Conservation (phyloP, 2,113 vertebrate species). For the Piliocolobus tephrosceles region DNA sequence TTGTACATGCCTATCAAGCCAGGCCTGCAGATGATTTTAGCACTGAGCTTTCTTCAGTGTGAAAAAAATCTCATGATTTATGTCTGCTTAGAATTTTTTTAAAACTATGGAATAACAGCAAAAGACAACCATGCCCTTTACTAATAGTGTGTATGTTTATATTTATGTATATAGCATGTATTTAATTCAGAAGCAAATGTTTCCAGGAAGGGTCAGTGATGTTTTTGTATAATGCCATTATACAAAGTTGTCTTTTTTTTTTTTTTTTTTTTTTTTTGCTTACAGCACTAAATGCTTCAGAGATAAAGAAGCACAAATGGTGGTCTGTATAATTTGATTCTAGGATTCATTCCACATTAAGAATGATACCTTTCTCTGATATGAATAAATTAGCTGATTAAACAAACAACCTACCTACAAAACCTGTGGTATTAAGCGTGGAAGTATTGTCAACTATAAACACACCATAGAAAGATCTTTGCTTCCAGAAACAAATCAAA, state of each 20-base stretch:
- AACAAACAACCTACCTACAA: background rate
- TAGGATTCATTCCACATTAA: background rate
- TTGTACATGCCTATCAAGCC: background rate
- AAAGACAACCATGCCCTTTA: background rate
- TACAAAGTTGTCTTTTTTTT: background rate
- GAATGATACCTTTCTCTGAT: background rate
- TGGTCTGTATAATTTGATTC: background rate
- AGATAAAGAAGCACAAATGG: background rate
- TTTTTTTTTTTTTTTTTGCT: background rate
- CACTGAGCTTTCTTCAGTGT: background rate
- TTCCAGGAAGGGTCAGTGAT: background rate
- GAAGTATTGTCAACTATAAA: background rate
- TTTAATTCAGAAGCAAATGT: background rate
- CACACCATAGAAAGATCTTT: background rate
- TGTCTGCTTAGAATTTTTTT: background rate
- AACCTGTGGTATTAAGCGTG: background rate
- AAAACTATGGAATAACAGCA: background rate
- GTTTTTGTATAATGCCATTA: background rate
- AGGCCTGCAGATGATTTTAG: background rate
- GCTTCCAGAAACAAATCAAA: background rate
- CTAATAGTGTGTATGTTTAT: background rate
- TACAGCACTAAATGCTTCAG: background rate
- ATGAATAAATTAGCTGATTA: background rate
- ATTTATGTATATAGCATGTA: constrained; percentile 2
- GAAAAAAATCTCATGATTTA: background rate